Evolutionary conservation across 2,113 vertebrate genomes (phyloP).

Genomic region (Montifringilla adamsi): DNA sequence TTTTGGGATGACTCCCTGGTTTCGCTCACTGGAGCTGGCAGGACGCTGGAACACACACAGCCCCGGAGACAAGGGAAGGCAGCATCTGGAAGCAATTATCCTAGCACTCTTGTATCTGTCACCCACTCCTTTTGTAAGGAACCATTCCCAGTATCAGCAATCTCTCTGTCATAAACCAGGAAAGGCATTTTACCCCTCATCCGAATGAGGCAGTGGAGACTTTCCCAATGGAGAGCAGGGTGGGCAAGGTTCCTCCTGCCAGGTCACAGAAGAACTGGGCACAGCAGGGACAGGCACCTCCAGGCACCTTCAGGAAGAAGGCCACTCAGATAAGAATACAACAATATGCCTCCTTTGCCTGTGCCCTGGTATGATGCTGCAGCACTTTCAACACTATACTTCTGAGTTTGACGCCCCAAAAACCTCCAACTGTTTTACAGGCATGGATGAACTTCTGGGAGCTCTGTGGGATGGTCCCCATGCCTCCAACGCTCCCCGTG

Average conservation of each 20-base stretch:
- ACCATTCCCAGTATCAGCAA: not conserved
- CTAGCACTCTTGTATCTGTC: not conserved
- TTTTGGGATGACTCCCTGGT: not conserved
- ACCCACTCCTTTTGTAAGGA: slow-evolving; percentile 1
- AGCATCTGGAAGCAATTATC: slow-evolving; percentile 39
- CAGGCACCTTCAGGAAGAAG: not conserved
- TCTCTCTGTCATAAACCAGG: not conserved
- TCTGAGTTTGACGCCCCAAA: not conserved
- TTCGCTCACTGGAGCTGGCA: not conserved
- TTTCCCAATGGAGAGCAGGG: not conserved
- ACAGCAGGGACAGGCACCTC: not conserved
- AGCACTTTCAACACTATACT: not conserved
- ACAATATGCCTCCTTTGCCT: not conserved
- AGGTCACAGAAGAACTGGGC: not conserved
- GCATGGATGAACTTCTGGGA: not conserved
- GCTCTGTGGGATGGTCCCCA: not conserved
- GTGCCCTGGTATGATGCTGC: accelerated
- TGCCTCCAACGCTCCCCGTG: not conserved
- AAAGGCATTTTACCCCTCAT: not conserved
- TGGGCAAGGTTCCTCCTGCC: not conserved
- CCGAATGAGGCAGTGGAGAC: not conserved
- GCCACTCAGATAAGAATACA: accelerated
- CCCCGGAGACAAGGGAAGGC: not conserved
- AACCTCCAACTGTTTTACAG: not conserved
- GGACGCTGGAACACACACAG: not conserved